Evolutionary conservation across 2,797 vertebrate genomes (phyloP), one percentile per base, ranked within the genome.

Genomic region (Typhlichthys subterraneus): DNA sequence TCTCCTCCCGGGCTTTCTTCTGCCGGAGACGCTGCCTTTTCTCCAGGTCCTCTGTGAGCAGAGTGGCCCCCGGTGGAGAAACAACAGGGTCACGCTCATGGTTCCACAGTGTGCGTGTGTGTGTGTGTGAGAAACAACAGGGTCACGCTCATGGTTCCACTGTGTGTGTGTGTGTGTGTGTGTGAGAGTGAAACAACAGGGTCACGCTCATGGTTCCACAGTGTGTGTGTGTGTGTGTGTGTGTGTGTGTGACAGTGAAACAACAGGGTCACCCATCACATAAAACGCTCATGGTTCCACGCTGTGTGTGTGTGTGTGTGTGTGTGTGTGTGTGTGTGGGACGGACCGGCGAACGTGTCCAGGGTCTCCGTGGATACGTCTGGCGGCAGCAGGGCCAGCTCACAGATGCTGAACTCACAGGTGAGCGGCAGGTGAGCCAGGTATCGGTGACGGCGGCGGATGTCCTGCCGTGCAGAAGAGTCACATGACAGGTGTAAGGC

Each of bases 351-450:
- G 63, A 99, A 98, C 63, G 94, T 91, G 81, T 95, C 94, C 65
- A 99, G 87, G 5, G 98, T 99, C 86, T 97, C 96, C 81, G 94
- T 95, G 50, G 98, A 97, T 79, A 99, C 86, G 56, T 96, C 38
- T 1, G 98, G 97, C 0, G 95, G 96, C 88, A 96, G 94, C 72
- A 99, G 90, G 65, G 94, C 93, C 53, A 99, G 86, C 78, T 99
- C 98, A 83, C 98, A 99, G 82, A 98, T 96, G 88, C 97, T 97
- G 90, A 97, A 98, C 87, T 99, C 98, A 10, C 97, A 99, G 5
- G 98, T 99, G 73, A 99, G 96, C 0, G 98, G 98, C 88, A 99
- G 88, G 76, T 99, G 96, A 73, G 95, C 95, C 57, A 99, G 93
- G 62, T 99, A 99, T 53, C 96, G 95, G 79, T 99, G 95, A 2